Percentiles rank a stretch among this genome's conserved stretches.
Evolutionary conservation across 2,888 invertebrate species (phyloP).

Genomic region (Drosophila atroscutellata): DNA sequence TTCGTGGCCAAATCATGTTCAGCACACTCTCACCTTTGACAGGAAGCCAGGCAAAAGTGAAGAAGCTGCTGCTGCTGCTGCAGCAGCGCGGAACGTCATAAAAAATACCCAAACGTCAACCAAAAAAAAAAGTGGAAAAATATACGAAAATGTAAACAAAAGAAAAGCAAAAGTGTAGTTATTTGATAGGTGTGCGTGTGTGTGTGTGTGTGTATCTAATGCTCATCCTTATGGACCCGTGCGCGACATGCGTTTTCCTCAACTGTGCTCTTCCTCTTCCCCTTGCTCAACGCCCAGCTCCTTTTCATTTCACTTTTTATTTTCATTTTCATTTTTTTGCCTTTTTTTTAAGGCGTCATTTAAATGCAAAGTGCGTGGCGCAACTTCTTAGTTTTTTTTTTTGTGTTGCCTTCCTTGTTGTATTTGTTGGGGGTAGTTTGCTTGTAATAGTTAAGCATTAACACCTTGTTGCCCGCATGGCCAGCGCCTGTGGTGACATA

Average conservation of each 20-base stretch:
- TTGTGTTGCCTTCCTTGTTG: not conserved
- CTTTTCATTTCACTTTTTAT: conserved; percentile 33
- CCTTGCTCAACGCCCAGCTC: conserved; percentile 6
- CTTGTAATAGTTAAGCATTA: conserved; percentile 60
- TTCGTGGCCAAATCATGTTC: conserved; percentile 75
- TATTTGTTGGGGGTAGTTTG: conserved; percentile 58
- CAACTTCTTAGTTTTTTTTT: not conserved
- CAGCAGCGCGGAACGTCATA: conserved; percentile 49
- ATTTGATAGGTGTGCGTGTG: conserved; percentile 16
- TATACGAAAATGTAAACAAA: conserved; percentile 28
- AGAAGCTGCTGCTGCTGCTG: conserved; percentile 29
- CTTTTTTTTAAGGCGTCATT: conserved; percentile 67
- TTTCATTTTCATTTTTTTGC: conserved; percentile 38
- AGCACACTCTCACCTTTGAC: conserved; percentile 76
- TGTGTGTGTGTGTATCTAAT: conserved; percentile 16
- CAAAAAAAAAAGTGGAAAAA: conserved; percentile 8
- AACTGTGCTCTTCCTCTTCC: not conserved
- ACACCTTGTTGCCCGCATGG: conserved; percentile 66
- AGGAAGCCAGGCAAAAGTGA: conserved; percentile 36
- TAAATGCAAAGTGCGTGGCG: conserved; percentile 71
- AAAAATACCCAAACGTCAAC: conserved; percentile 9
- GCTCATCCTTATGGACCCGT: conserved; percentile 57
- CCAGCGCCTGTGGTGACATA: conserved; percentile 51
- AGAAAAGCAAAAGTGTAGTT: conserved; percentile 72
- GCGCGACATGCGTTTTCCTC: conserved; percentile 57